Conservation (phyloP, 2,113 vertebrate species). For the Heterocephalus glaber region DNA sequence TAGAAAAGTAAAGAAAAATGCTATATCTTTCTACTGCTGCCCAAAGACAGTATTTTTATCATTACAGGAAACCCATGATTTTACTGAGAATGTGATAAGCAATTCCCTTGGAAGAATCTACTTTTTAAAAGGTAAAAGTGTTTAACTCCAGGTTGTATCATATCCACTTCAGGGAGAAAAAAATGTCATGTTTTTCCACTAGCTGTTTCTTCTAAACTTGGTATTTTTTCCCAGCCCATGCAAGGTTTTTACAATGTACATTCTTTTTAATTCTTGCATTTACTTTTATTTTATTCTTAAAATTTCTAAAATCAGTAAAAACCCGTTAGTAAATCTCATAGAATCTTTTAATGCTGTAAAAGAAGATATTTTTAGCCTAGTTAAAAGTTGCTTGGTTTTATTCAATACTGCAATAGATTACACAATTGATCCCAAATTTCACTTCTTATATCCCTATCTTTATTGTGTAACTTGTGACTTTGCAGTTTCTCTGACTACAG, state of each 20-base stretch:
- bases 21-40: background rate
- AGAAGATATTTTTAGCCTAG: constrained; percentile 10
- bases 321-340: constrained; percentile 17
- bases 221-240: constrained; percentile 4
- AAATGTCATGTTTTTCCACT: background rate
- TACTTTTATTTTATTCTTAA: constrained; percentile 64
- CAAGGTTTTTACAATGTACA: constrained; percentile 20
- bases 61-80: constrained; percentile 21
- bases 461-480: constrained; percentile 42
- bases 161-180: background rate
- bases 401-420: background rate
- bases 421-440: constrained; percentile 21
- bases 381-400: constrained; percentile 35
- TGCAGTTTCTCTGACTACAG: constrained; percentile 1
- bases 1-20: constrained; percentile 14
- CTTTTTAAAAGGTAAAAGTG: constrained; percentile 17
- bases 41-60: constrained; percentile 54
- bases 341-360: constrained; percentile 25
- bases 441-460: background rate
- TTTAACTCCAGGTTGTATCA: constrained; percentile 39
- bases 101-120: constrained; percentile 37
- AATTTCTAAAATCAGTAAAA: constrained; percentile 52
- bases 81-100: constrained; percentile 36
- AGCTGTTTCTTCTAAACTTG: constrained; percentile 43
- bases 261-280: constrained; percentile 35